Evolutionary conservation across 2,113 vertebrate genomes (phyloP).

Genomic region (Ahaetulla prasina): DNA sequence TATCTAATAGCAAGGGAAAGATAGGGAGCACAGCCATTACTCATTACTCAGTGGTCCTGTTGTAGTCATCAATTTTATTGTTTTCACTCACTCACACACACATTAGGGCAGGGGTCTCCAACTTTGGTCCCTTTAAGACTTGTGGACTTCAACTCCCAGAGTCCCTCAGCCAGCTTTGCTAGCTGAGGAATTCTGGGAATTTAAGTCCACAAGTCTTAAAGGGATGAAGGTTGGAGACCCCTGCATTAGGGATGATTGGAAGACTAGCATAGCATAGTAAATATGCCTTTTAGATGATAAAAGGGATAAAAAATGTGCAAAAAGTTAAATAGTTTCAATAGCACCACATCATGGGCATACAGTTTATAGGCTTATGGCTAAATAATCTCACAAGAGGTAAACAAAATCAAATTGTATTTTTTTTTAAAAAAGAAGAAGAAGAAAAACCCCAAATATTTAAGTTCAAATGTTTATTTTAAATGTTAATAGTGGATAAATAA

Average conservation of each 20-base stretch:
- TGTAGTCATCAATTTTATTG: background rate
- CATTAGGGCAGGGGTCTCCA: too few relatives aligned
- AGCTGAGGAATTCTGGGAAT: too few relatives aligned
- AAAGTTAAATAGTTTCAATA: background rate
- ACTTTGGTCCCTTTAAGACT: too few relatives aligned
- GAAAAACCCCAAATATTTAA: background rate
- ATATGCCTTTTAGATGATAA: background rate
- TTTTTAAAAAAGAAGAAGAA: background rate
- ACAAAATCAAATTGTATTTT: background rate
- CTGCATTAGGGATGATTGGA: background rate
- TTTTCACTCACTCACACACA: background rate
- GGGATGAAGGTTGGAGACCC: too few relatives aligned
- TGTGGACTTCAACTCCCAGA: too few relatives aligned
- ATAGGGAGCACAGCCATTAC: background rate
- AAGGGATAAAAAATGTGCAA: background rate
- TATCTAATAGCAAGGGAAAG: background rate
- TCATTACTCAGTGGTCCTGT: background rate
- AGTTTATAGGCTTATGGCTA: background rate
- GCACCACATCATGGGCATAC: background rate
- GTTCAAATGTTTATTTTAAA: background rate
- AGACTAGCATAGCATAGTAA: background rate
- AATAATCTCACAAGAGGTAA: background rate
- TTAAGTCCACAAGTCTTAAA: too few relatives aligned
- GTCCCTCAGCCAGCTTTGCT: too few relatives aligned
- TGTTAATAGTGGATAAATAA: background rate